A percentile compares a stretch with the other conserved stretches of the same genome.
Evolutionary conservation across 2,113 vertebrate species (phyloP).

Genomic region (Muntiacus reevesi): DNA sequence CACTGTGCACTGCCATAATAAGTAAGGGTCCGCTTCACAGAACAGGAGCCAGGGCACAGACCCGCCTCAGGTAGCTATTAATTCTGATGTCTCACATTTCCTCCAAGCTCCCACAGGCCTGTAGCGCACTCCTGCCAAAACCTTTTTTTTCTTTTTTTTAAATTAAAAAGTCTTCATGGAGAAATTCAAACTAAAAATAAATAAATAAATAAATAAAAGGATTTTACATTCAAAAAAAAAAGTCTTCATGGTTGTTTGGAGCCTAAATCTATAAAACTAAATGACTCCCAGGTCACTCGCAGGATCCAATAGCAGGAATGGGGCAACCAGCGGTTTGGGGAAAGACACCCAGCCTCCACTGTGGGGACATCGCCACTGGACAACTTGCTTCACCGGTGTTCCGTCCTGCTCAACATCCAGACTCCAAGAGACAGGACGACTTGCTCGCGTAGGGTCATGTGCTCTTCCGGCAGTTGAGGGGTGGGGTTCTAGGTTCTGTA

Average conservation of each 20-base stretch:
- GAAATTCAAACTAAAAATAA: too few species aligned
- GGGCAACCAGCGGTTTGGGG: not conserved
- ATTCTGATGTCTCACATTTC: not conserved
- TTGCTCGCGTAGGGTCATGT: not conserved
- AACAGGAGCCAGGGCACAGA: not conserved
- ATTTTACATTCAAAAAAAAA: not conserved
- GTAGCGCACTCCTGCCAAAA: not conserved
- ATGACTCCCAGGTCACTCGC: not conserved
- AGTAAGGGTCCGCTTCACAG: not conserved
- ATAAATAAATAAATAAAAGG: too few species aligned
- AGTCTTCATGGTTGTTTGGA: not conserved
- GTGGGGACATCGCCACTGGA: not conserved
- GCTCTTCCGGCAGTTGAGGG: not conserved
- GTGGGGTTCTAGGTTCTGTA: not conserved
- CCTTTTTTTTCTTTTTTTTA: not conserved
- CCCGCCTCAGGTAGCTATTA: not conserved
- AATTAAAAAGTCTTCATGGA: not conserved
- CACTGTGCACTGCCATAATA: not conserved
- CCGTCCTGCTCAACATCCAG: not conserved
- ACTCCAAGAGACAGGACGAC: not conserved
- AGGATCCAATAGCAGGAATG: not conserved
- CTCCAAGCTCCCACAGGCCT: not conserved
- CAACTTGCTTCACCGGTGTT: not conserved
- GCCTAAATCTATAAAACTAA: not conserved
- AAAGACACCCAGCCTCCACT: too few species aligned